phyloP scores from a whole-genome alignment of 2,888 invertebrate species.

The Pachymerium ferrugineum region DNA sequence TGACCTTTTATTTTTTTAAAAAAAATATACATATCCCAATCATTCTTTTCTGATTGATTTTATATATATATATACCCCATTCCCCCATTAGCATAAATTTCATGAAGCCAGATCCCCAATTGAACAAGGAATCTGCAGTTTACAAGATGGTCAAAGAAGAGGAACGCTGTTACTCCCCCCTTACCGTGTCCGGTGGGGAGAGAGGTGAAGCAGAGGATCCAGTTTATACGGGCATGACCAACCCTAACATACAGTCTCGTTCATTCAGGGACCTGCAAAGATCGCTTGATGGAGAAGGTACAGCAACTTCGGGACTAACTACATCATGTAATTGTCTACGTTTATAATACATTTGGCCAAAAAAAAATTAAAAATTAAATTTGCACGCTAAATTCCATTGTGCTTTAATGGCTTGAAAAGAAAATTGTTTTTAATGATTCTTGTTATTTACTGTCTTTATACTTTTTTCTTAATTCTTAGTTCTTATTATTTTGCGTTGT shows the following conservation, averaged over 20 bases:
- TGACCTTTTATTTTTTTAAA: too few relatives aligned
- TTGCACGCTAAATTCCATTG: background rate
- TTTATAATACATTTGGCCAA: constrained; percentile 18
- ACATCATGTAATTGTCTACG: constrained; percentile 6
- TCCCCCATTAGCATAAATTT: constrained; percentile 70
- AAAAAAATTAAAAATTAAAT: background rate
- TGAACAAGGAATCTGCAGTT: constrained; percentile 43
- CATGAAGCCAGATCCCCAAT: constrained; percentile 74
- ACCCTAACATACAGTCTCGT: constrained; percentile 40
- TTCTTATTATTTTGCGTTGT: background rate
- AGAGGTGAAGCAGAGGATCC: constrained; percentile 31
- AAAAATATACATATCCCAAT: too few relatives aligned
- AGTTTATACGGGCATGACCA: constrained; percentile 29
- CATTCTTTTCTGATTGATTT: too few relatives aligned
- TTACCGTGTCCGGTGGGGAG: constrained; percentile 25
- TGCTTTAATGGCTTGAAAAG: background rate
- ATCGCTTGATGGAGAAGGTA: constrained; percentile 38
- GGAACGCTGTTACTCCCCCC: constrained; percentile 36
- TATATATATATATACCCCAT: background rate
- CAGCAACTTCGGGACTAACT: constrained; percentile 18
- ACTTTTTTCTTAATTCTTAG: background rate
- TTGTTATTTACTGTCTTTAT: too few relatives aligned
- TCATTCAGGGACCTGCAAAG: constrained; percentile 40
- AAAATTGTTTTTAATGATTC: background rate
- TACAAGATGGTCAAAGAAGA: constrained; percentile 44